Base-by-base conservation (phyloP, 2,797 vertebrate species). In the Paratrypauchen microcephalus region DNA sequence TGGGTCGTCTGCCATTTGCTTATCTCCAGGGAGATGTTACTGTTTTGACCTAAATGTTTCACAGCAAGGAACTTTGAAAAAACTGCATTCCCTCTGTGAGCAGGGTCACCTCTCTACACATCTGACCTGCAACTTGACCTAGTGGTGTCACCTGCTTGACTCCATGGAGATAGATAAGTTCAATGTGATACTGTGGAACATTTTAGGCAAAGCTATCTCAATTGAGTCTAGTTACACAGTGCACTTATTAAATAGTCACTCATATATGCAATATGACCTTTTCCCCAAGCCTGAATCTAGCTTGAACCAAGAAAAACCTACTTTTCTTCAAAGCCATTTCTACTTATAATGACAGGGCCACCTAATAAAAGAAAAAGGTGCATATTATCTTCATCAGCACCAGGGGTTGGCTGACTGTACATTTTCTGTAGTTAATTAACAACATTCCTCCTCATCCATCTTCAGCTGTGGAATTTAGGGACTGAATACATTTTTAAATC, bases 341-440 rank as follows among this genome's bases (percentile, higher is more conserved):
- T 57, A 60, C n/a, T 50, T 32, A 6, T 26, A 52, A 74, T 70
- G 23, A 70, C 54, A 2, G 18, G 23, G 2, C 68, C 52, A 19
- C 32, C 32, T 6, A 32, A 59, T 75, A 36, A 76, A 36, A 0
- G 2, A 32, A 56, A 66, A 28, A 45, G 52, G 45, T 77, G 48
- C 76, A 74, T 67, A 76, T 73, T 66, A 77, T 78, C 79, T 61
- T 13, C 39, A 13, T 11, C 41, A 19, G 6, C 52, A 30, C 56
- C 57, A 32, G 57, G 61, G 56, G 47, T 9, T 2, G 69, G 9
- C 65, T 70, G 41, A 56, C 39, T 61, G 47, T 23, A 61, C 19
- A 21, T 58, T 61, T 75, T 66, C 65, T 55, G 66, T 61, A 56
- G 18, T 66, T 74, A 57, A 73, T 83, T 71, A 74, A 75, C 68